Evolutionary conservation across 2,113 vertebrate species (phyloP).

Genomic region (Felis chaus): DNA sequence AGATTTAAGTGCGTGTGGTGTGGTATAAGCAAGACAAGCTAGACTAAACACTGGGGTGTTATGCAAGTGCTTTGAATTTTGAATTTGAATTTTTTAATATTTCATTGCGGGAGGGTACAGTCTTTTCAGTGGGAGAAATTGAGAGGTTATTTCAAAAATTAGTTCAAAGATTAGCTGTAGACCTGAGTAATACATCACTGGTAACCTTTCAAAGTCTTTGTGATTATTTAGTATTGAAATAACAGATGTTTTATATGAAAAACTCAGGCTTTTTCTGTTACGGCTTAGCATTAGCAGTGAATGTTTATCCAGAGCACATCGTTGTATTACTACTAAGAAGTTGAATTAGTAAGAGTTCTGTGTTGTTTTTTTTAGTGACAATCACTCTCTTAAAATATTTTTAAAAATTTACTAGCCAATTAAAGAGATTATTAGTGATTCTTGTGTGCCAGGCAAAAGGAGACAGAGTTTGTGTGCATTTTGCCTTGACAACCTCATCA

Average conservation of each 20-base stretch:
- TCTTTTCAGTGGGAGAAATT: slow-evolving; percentile 41
- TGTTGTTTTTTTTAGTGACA: neutral
- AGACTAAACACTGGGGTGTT: slow-evolving; percentile 44
- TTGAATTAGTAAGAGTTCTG: neutral
- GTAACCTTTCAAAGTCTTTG: neutral
- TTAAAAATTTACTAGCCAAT: neutral
- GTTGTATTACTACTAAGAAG: neutral
- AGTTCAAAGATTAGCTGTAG: neutral
- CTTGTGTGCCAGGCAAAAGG: neutral
- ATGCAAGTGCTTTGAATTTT: neutral
- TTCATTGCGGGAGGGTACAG: neutral
- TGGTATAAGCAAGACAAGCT: slow-evolving; percentile 57
- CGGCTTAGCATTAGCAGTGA: neutral
- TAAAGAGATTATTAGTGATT: neutral
- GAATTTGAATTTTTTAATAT: slow-evolving; percentile 21
- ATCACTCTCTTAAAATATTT: neutral
- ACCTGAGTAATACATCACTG: neutral
- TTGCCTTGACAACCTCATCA: neutral
- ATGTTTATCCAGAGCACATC: neutral
- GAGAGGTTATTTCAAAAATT: neutral
- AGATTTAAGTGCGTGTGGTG: neutral
- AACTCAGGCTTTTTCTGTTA: neutral
- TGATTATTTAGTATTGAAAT: neutral
- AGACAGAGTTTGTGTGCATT: neutral
- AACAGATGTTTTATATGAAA: slow-evolving; percentile 3